A percentile compares a stretch with the other conserved stretches of the same genome.
phyloP scores from a whole-genome alignment of 2,888 invertebrate genomes.

The Panopea generosa region DNA sequence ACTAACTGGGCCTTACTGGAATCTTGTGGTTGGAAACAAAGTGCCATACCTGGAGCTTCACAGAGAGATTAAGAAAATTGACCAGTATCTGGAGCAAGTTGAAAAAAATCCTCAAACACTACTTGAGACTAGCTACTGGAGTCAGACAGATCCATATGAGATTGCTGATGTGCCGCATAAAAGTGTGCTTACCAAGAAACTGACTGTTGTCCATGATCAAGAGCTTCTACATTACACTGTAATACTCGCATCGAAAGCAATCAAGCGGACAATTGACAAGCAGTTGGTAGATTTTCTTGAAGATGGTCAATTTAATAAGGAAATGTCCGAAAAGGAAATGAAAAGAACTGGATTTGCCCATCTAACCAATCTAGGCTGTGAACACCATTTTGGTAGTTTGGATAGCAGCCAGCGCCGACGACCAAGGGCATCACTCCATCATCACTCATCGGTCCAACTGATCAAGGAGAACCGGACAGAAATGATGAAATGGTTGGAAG shows the following conservation, averaged over 20 bases:
- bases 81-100: background rate
- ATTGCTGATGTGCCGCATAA: background rate
- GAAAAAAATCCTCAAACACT: background rate
- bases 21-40: background rate
- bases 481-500: no score
- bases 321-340: constrained; percentile 17
- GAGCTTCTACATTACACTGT: background rate
- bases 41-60: constrained; percentile 14
- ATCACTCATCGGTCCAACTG: constrained; percentile 58
- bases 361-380: constrained; percentile 55
- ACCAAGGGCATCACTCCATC: constrained; percentile 54
- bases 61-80: background rate
- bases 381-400: constrained; percentile 65
- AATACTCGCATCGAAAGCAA: background rate
- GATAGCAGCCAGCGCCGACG: constrained; percentile 55
- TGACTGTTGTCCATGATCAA: no score
- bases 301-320: constrained; percentile 42
- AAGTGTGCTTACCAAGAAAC: no score
- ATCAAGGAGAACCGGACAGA: constrained; percentile 30
- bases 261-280: constrained; percentile 31
- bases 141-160: background rate
- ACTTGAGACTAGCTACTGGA: background rate
- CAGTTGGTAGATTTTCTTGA: constrained; percentile 57
- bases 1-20: background rate
- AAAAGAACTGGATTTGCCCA: constrained; percentile 26